These are phyloP conservation scores for Andrena fulva DNA, from an alignment of 2,888 invertebrate species.

Conservation along the genomic window DNA sequence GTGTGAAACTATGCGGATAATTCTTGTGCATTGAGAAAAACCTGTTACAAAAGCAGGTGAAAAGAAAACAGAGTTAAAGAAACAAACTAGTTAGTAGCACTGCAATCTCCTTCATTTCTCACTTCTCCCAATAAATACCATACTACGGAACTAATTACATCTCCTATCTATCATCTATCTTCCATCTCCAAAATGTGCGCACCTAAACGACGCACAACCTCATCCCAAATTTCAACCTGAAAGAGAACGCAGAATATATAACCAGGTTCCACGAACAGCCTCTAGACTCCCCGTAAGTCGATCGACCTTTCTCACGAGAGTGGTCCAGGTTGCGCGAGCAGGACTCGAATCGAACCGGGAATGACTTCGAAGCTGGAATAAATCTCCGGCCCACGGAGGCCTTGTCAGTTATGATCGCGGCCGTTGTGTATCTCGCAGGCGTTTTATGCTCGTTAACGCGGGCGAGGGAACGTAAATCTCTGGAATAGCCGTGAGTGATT, in stretches of 20 bases:
- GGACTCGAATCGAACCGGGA: constrained; percentile 3
- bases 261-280: not conserved
- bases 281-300: not conserved
- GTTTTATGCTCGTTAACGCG: constrained; percentile 46
- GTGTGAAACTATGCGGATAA: constrained; percentile 4
- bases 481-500: constrained; percentile 43
- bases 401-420: constrained; percentile 39
- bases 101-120: no score
- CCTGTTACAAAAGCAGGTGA: no score
- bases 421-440: constrained; percentile 26
- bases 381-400: constrained; percentile 27
- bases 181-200: no score
- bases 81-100: no score
- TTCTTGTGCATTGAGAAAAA: no score
- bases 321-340: not conserved
- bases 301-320: no score
- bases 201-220: no score
- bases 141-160: no score
- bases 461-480: constrained; percentile 50
- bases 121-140: no score
- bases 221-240: no score
- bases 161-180: no score
- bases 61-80: no score
- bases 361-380: constrained; percentile 24
- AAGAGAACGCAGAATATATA: not conserved